phyloP scores from a whole-genome alignment of 2,797 vertebrate species.

The Paedocypris micromegethes region DNA sequence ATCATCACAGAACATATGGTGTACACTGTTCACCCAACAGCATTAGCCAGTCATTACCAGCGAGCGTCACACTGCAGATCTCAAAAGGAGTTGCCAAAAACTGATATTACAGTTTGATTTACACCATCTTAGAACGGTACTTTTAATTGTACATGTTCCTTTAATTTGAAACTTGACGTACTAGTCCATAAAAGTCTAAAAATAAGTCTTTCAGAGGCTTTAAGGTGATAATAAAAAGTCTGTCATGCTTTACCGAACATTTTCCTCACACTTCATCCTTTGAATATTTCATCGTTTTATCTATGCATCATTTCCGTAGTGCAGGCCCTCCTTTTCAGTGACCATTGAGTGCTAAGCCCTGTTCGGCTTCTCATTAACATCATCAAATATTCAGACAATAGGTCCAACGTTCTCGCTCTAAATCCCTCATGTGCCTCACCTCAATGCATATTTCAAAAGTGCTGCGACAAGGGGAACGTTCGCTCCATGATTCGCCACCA shows the following conservation, averaged over 20 bases:
- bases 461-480: constrained; percentile 49
- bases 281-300: constrained; percentile 66
- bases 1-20: constrained; percentile 38
- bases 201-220: constrained; percentile 3
- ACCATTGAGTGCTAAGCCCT: constrained; percentile 64
- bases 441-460: constrained; percentile 66
- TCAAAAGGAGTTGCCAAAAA: constrained; percentile 29
- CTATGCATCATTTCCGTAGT: constrained; percentile 56
- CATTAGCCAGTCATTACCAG: constrained; percentile 17
- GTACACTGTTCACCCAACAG: constrained; percentile 27
- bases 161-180: no score
- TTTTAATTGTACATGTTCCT: no score
- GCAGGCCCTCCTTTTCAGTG: neutral
- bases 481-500: constrained; percentile 11
- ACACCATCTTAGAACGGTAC: no score
- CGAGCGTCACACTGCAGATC: neutral
- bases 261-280: constrained; percentile 49
- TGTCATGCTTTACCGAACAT: constrained; percentile 35
- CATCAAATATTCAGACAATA: constrained; percentile 72
- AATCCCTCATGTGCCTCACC: constrained; percentile 48
- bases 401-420: constrained; percentile 50
- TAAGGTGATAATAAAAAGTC: neutral
- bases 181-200: constrained; percentile 14
- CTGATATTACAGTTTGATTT: no score
- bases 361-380: constrained; percentile 63